Evolutionary conservation across 2,113 vertebrate genomes (phyloP).

Genomic region (Hemiprocne comata): DNA sequence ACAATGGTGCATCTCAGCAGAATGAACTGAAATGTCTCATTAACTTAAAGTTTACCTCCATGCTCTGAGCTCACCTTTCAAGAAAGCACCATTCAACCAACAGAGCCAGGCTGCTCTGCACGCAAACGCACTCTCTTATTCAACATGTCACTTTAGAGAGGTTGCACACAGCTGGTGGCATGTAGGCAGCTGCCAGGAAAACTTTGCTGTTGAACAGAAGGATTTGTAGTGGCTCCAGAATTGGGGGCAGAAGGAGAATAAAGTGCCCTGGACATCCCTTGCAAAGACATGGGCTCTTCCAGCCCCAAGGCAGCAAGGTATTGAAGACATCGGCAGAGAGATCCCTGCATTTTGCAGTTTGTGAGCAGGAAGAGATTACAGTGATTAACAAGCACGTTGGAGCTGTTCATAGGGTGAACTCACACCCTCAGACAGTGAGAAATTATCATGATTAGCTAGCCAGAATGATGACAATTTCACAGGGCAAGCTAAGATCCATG

Average conservation of each 20-base stretch:
- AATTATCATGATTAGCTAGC: conserved; percentile 65
- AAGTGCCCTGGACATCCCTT: background rate
- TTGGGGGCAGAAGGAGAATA: background rate
- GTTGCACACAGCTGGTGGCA: background rate
- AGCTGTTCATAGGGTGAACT: conserved; percentile 36
- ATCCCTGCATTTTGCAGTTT: background rate
- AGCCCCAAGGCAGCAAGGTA: background rate
- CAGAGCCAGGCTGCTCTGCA: background rate
- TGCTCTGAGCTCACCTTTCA: conserved; percentile 7
- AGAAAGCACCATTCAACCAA: background rate
- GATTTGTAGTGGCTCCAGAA: background rate
- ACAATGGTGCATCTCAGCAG: background rate
- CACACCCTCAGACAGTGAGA: conserved; percentile 60
- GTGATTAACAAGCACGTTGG: conserved; percentile 54
- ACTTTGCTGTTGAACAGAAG: background rate
- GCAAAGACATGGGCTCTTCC: background rate
- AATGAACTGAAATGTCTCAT: background rate
- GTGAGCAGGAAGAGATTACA: background rate
- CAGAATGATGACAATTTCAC: conserved; percentile 69
- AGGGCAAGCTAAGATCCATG: conserved; percentile 18
- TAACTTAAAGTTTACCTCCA: background rate
- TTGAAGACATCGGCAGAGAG: background rate
- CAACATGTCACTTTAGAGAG: background rate
- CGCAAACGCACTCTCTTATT: background rate
- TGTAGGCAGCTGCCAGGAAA: background rate